These are phyloP conservation scores for Amphiprion percula DNA, from an alignment of 2,113 vertebrate genomes.

Conservation along the genomic window DNA sequence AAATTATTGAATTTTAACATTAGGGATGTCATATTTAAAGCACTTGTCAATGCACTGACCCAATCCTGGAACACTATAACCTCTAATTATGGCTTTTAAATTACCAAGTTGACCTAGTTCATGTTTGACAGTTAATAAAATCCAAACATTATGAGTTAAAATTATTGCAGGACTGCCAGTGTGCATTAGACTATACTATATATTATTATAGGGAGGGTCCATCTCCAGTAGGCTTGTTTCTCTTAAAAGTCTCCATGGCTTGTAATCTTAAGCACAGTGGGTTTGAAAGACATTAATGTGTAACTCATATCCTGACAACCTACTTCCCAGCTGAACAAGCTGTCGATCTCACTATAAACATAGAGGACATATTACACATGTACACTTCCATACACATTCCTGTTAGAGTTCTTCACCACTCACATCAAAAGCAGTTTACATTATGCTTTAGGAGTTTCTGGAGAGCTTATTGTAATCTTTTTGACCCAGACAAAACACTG, in stretches of 20 bases:
- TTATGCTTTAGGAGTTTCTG: neutral
- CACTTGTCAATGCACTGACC: too few relatives aligned
- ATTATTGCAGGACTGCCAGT: too few relatives aligned
- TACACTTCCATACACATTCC: neutral
- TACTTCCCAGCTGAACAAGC: neutral
- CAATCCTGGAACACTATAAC: too few relatives aligned
- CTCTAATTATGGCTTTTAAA: too few relatives aligned
- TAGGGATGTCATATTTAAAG: too few relatives aligned
- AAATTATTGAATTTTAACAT: too few relatives aligned
- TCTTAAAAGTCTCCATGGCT: neutral
- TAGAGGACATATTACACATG: neutral
- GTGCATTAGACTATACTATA: too few relatives aligned
- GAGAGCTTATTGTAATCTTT: conserved; percentile 7
- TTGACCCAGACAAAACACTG: conserved; percentile 30
- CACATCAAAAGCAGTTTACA: neutral
- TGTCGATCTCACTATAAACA: neutral
- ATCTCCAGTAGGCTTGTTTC: neutral
- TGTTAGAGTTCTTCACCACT: neutral
- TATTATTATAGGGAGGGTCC: too few relatives aligned
- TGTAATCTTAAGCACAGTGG: neutral
- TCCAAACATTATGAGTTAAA: too few relatives aligned
- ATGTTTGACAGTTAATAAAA: too few relatives aligned
- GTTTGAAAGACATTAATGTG: neutral
- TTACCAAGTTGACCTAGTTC: too few relatives aligned
- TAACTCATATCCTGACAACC: neutral